A percentile compares a stretch with the other conserved stretches of the same genome.
phyloP scores from a whole-genome alignment of 1,140 invertebrate species.

The Ips nitidus region DNA sequence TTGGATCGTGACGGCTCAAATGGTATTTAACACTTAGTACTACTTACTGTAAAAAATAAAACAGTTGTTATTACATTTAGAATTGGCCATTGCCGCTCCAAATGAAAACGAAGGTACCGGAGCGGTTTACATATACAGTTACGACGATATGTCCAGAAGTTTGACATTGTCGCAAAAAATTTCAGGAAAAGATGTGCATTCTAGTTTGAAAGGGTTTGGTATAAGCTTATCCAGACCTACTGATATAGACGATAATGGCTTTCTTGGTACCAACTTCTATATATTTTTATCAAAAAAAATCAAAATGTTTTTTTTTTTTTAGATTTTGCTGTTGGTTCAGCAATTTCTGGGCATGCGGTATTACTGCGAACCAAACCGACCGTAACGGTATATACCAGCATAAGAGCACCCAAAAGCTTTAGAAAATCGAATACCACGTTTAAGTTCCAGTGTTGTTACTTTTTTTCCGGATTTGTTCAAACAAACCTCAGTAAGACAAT shows the following conservation, averaged over 20 bases:
- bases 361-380: conserved; percentile 52
- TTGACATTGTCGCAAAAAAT: conserved; percentile 54
- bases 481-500: conserved; percentile 6
- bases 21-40: conserved; percentile 4
- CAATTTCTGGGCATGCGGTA: conserved; percentile 55
- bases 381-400: conserved; percentile 18
- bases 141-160: conserved; percentile 53
- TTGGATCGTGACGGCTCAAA: conserved; percentile 56
- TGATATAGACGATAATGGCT: conserved; percentile 56
- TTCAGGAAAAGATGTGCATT: conserved; percentile 48
- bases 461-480: conserved; percentile 4
- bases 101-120: conserved; percentile 56
- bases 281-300: conserved; percentile 3
- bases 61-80: conserved; percentile 37
- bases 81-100: conserved; percentile 58
- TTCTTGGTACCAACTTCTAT: conserved; percentile 45
- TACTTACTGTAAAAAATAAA: not conserved
- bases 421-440: conserved; percentile 22
- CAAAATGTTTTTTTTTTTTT: conserved; percentile 17
- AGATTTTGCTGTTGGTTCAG: conserved; percentile 57
- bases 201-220: conserved; percentile 55
- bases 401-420: conserved; percentile 13
- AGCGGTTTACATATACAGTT: conserved; percentile 57
- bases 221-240: conserved; percentile 54
- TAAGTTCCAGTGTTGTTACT: conserved; percentile 32